Evolutionary conservation across 2,797 vertebrate species (phyloP).

Genomic region (Sebastes flavidus): DNA sequence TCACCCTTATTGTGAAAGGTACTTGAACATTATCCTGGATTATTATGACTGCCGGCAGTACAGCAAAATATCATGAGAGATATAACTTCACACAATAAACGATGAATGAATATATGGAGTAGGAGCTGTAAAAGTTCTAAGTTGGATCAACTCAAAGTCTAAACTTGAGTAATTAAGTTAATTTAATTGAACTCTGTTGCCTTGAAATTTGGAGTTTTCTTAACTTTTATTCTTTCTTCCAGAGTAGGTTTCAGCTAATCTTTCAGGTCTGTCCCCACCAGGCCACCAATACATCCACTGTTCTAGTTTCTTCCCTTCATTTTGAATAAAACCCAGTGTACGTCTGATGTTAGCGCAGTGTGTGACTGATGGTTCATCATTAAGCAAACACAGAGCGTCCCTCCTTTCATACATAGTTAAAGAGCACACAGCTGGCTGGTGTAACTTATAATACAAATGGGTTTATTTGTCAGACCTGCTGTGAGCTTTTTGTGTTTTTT

Average conservation of each 20-base stretch:
- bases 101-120: too few relatives aligned
- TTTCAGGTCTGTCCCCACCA: background rate
- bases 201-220: background rate
- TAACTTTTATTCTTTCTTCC: background rate
- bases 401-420: slow-evolving; percentile 35
- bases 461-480: slow-evolving; percentile 3
- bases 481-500: background rate
- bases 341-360: background rate
- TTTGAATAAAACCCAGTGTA: background rate
- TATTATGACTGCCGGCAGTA: too few relatives aligned
- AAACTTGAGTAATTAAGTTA: background rate
- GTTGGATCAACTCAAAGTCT: background rate
- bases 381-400: background rate
- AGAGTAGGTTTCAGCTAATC: background rate
- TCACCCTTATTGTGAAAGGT: background rate
- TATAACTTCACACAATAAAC: too few relatives aligned
- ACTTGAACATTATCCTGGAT: too few relatives aligned
- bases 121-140: background rate
- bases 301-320: background rate
- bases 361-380: slow-evolving; percentile 21
- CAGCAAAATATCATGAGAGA: too few relatives aligned
- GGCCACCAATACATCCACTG: background rate
- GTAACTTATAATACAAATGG: slow-evolving; percentile 10
- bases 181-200: background rate
- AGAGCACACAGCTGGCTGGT: slow-evolving; percentile 28